Conservation (phyloP, 1,140 invertebrate species). For the Hesperophylax magnus region DNA sequence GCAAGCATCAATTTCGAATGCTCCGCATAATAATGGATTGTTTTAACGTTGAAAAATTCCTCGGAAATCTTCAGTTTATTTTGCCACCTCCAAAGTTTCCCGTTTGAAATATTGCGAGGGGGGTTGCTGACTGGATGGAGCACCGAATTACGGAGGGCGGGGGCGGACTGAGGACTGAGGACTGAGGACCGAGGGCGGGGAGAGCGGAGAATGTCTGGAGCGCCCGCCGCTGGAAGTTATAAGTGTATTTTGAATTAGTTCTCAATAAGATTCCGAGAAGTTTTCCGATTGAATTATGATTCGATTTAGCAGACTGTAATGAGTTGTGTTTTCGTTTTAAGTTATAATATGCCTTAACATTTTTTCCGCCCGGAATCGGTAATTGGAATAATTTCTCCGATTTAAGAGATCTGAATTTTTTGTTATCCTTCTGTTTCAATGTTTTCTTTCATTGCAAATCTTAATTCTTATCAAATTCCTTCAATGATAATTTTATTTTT, state of each 20-base stretch:
- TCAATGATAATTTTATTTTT: too few relatives aligned
- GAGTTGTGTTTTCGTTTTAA: constrained; percentile 33
- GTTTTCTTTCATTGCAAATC: too few relatives aligned
- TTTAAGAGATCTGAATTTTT: background rate
- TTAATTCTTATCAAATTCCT: too few relatives aligned
- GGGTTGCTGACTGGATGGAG: too few relatives aligned
- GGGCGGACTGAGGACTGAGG: too few relatives aligned
- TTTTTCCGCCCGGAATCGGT: background rate
- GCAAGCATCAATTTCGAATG: constrained; percentile 11
- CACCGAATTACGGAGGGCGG: background rate
- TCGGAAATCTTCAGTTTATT: constrained; percentile 27
- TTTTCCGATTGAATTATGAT: constrained; percentile 43
- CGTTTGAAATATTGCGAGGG: constrained; percentile 23
- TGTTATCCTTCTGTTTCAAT: too few relatives aligned
- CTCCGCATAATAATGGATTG: background rate
- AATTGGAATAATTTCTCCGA: background rate
- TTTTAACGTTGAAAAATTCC: constrained; percentile 19
- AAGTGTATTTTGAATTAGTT: constrained; percentile 50
- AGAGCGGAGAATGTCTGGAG: constrained; percentile 14
- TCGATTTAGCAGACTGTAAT: constrained; percentile 34
- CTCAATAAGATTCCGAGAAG: constrained; percentile 43
- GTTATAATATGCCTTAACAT: constrained; percentile 20
- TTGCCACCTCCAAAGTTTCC: constrained; percentile 33
- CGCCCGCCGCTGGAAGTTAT: constrained; percentile 29
- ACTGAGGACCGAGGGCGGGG: background rate